A percentile compares a stretch with the other conserved stretches of the same genome.
phyloP scores from a whole-genome alignment of 2,888 invertebrate species.

The Leptopilina syphax region DNA sequence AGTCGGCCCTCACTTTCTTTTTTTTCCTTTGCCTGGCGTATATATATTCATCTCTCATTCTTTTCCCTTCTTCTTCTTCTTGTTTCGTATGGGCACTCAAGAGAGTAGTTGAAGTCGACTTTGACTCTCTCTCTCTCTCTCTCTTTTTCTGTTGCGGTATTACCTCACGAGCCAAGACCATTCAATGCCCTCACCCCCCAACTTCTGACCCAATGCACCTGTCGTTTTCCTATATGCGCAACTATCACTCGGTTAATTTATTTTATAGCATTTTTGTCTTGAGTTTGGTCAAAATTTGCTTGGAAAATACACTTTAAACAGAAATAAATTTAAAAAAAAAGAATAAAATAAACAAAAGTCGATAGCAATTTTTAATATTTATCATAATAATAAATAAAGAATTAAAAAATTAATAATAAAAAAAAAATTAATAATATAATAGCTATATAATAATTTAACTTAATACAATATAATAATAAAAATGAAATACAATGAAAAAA shows the following conservation, averaged over 20 bases:
- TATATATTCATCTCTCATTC: neutral
- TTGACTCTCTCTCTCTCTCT: too few relatives aligned
- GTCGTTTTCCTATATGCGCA: slow-evolving; percentile 48
- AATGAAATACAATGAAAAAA: too few relatives aligned
- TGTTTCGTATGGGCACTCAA: neutral
- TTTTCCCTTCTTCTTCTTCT: neutral
- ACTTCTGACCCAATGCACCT: slow-evolving; percentile 52
- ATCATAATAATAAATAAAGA: too few relatives aligned
- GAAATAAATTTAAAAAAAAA: neutral
- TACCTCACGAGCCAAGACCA: slow-evolving; percentile 53
- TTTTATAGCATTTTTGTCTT: too few relatives aligned
- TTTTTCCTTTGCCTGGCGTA: neutral
- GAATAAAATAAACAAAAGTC: too few relatives aligned
- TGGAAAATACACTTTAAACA: neutral
- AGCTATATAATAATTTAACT: too few relatives aligned
- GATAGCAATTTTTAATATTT: too few relatives aligned
- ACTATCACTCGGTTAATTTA: slow-evolving; percentile 52
- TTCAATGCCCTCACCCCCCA: slow-evolving; percentile 31
- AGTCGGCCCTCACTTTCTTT: slow-evolving; percentile 49
- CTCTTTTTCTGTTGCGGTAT: slow-evolving; percentile 18
- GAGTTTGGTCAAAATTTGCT: neutral
- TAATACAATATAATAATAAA: too few relatives aligned
- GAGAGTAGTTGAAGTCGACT: neutral
- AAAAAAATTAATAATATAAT: too few relatives aligned
- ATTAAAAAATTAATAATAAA: too few relatives aligned